Base-by-base conservation (phyloP, 2,888 invertebrate genomes). In the Drosophila paranaensis region DNA sequence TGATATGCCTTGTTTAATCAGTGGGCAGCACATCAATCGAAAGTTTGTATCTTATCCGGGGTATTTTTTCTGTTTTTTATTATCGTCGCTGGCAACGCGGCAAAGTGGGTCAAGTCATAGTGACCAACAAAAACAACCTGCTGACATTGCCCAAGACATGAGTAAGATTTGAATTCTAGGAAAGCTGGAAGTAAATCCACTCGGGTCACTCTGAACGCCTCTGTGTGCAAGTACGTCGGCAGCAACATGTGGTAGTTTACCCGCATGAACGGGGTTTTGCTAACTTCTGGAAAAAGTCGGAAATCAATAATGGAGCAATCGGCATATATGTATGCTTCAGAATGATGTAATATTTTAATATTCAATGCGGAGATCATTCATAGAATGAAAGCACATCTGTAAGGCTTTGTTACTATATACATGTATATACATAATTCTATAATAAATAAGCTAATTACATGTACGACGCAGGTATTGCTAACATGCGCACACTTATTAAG, bases 281-380 rank as follows among this genome's bases (percentile, higher is more conserved):
- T 60, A n/a, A 53, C 46, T 16, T 55, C 20, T 50, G 11, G 13
- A 5, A 11, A 5, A 11, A 37, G 33, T 25, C 40, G 35, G 0
- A 46, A 51, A 40, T 27, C 16, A 33, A 56, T 20, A 40, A 10
- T 42, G 4, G 0, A 2, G 16, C 39, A 14, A 14, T 57, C 27
- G 58, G 43, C 58, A 42, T 20, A 20, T 20, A 20, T 20, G 20
- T 33, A 33, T 20, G 10, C 54, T 39, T 35, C 35, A 11, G 37
- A 35, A 33, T 61, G 20, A 45, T 61, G 42, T 48, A 45, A 62
- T 35, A 56, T 53, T 60, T 60, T 33, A 48, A 65, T 69, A 39
- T 39, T 72, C 8, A 46, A 39, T 35, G 48, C 39, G 35, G 20
- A 70, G 25, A 27, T 60, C 76, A 78, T 76, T 76, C 76, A 76